Evolutionary conservation across 1,140 invertebrate species (phyloP), one percentile per base, ranked within the genome.

Genomic region (Nylanderia fulva): DNA sequence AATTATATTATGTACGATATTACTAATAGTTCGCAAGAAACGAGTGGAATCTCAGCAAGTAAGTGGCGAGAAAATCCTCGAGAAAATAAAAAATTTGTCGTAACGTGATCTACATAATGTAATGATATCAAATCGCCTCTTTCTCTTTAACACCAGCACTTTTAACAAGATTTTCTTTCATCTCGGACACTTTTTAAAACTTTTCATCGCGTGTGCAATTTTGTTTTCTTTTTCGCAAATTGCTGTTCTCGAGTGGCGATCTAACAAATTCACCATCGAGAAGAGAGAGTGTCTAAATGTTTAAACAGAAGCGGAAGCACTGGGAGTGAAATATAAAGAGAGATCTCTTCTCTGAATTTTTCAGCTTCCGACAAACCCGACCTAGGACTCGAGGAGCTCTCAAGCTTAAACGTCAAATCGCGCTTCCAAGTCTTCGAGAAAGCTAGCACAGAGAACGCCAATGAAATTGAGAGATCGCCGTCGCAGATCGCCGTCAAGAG

Each of bases 361-460:
- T 92, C 93, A 98, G 98, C 97, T 69, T 98, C 97, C 86, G 97
- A 98, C 91, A 98, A 98, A 92, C 97, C 98, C n/a, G 97, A 98
- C 94, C 95, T 98, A 52, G 98, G 98, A 29, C 95, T 98, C 27
- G 97, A 98, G 90, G 98, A 98, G 92, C 93, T 98, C 60, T 96
- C 97, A 15, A 96, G 96, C 83, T 93, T 98, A 63, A 98, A 98
- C 93, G 97, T 98, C 1, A 98, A 98, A 92, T 98, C 97, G 69
- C 96, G 97, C 72, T 98, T 98, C 95, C 96, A 98, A 94, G 96
- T 98, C 80, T 98, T 98, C 94, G 97, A 98, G 94, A 96, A 96
- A 87, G 92, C 92, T 27, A 92, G 92, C 64, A 93, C 94, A n/a
- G 93, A 95, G 92, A 95, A 69, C 86, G 92, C 56, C 90, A 95